Evolutionary conservation across 2,888 invertebrate genomes (phyloP).

Genomic region (Raillietiella orientalis): DNA sequence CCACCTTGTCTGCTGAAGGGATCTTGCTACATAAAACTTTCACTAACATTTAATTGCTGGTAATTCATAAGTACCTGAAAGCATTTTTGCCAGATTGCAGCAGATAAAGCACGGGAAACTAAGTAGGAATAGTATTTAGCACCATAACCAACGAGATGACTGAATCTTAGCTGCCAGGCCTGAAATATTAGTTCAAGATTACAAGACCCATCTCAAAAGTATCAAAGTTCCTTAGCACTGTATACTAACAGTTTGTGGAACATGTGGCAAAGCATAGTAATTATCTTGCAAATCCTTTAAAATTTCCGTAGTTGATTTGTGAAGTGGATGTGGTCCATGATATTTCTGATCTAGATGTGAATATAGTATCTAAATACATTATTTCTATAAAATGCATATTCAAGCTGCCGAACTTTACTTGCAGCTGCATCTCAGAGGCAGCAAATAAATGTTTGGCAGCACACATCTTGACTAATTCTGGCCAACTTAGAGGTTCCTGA

Average conservation of each 20-base stretch:
- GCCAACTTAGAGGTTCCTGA: background rate
- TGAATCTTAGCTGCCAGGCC: slow-evolving; percentile 67
- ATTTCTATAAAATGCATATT: background rate
- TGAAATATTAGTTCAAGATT: background rate
- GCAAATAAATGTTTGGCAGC: slow-evolving; percentile 56
- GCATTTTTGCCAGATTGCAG: slow-evolving; percentile 64
- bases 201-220: too few species aligned
- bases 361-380: slow-evolving; percentile 27
- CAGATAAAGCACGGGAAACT: slow-evolving; percentile 69
- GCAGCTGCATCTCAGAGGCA: slow-evolving; percentile 58
- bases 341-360: slow-evolving; percentile 68
- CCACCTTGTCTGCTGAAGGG: slow-evolving; percentile 46
- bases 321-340: slow-evolving; percentile 26
- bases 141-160: slow-evolving; percentile 88
- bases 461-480: too few species aligned
- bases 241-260: slow-evolving; percentile 45
- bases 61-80: slow-evolving; percentile 21
- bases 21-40: too few species aligned
- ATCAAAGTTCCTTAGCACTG: too few species aligned
- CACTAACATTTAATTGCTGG: background rate
- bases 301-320: slow-evolving; percentile 28
- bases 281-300: slow-evolving; percentile 37
- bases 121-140: slow-evolving; percentile 96
- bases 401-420: slow-evolving; percentile 15
- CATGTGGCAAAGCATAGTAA: slow-evolving; percentile 58